Conservation (phyloP, 1,140 invertebrate species). For the Aethina tumida region DNA sequence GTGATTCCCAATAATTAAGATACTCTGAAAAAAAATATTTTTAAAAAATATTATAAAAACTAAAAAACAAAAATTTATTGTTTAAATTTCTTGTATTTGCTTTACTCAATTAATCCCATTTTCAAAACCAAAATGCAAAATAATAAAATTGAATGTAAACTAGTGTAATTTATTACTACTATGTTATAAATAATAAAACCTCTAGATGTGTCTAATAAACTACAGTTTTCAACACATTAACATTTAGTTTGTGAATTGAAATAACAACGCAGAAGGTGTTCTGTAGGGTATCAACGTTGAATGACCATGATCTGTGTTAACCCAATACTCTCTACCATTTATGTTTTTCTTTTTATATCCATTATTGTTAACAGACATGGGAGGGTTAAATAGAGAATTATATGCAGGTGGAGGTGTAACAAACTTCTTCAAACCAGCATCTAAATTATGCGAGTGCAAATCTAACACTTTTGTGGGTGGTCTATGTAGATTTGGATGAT, state of each 20-base stretch:
- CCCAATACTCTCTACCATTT: slow-evolving; percentile 66
- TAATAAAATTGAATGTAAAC: too few relatives aligned
- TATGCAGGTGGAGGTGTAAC: slow-evolving; percentile 44
- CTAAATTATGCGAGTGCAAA: slow-evolving; percentile 27
- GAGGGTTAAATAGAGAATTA: slow-evolving; percentile 40
- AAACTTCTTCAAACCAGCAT: too few relatives aligned
- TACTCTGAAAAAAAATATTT: too few relatives aligned
- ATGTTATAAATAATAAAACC: too few relatives aligned
- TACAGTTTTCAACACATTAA: background rate
- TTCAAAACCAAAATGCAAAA: too few relatives aligned
- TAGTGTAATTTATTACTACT: too few relatives aligned
- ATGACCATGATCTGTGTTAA: slow-evolving; percentile 45
- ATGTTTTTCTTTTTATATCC: slow-evolving; percentile 46
- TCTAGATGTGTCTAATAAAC: background rate
- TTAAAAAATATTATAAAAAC: too few relatives aligned
- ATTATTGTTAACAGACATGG: slow-evolving; percentile 33
- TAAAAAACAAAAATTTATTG: too few relatives aligned
- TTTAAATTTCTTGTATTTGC: too few relatives aligned
- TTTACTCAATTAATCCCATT: too few relatives aligned
- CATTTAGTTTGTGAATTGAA: slow-evolving; percentile 42
- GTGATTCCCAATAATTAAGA: too few relatives aligned
- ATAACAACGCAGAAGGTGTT: slow-evolving; percentile 61
- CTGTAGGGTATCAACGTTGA: slow-evolving; percentile 56
- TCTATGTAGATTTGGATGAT: background rate
- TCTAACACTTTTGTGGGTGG: slow-evolving; percentile 1